Evolutionary conservation across 2,113 vertebrate species (phyloP), one percentile per base, ranked within the genome.

Genomic region (Sminthopsis crassicaudata): DNA sequence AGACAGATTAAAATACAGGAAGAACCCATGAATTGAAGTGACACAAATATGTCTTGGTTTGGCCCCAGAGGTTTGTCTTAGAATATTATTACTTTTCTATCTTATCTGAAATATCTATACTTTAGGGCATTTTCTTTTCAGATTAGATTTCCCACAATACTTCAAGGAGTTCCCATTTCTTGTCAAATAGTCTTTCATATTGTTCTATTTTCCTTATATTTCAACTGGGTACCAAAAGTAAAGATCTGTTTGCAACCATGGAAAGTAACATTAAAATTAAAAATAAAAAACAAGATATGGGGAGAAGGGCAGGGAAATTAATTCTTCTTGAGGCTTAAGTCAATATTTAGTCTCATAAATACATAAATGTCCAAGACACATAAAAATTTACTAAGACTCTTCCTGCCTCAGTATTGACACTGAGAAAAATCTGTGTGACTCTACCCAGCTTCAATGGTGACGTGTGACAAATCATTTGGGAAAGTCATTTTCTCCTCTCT

Each of bases 281-380:
- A 48, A 48, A 27, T 10, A 30, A 60, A 67, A 67, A 36, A 67
- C 14, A 30, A 60, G 27, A 10, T 60, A 60, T 60, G 10, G 10
- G 10, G 26, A 12, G 27, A 11, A 0, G 55, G 55, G 60, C 50
- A 51, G 50, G 10, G 9, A 51, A 16, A 67, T 67, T 95, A 94
- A 93, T 96, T 95, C 92, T 97, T 96, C 92, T 97, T 84, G 89
- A 97, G 96, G 93, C 95, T 96, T 90, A 96, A 97, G 96, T 97
- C 97, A 97, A 98, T 97, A 97, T 94, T 97, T 95, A 91, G 95
- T 97, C 95, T 95, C 92, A 16, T 97, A 98, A 97, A 97, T 97
- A 97, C 97, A 97, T 97, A 97, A 94, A 96, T 97, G 97, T 97
- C 97, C 96, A 97, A 97, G 97, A 97, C 97, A 97, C 97, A 97